Evolutionary conservation across 92 coral and sea anemone species (phyloP).

Genomic region (Montipora capitata): DNA sequence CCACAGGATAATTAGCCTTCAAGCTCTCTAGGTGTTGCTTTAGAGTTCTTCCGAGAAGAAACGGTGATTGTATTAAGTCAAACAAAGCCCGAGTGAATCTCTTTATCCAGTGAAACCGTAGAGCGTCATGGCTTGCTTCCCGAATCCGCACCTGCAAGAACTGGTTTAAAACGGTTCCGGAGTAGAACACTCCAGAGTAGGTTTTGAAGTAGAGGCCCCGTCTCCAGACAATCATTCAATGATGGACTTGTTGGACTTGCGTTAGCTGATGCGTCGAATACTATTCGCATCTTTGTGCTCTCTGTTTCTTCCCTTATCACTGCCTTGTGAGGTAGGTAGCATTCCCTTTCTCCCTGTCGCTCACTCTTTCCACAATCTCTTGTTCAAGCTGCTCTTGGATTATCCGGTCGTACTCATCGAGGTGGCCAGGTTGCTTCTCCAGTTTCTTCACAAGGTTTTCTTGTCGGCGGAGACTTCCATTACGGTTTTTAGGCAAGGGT

Average conservation of each 20-base stretch:
- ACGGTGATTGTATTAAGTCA: slow-evolving; percentile 65
- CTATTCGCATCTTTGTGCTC: slow-evolving; percentile 31
- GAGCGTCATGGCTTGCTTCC: no score
- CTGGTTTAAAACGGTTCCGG: slow-evolving; percentile 8
- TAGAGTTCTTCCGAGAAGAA: slow-evolving; percentile 50
- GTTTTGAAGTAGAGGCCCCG: not conserved
- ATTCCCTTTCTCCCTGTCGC: not conserved
- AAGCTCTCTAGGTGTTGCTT: slow-evolving; percentile 33
- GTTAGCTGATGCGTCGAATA: slow-evolving; percentile 12
- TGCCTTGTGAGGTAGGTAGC: not conserved
- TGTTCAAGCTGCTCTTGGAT: not conserved
- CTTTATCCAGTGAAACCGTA: no score
- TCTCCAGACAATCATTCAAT: slow-evolving; percentile 7
- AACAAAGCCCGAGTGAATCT: slow-evolving; percentile 71
- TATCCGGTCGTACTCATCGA: slow-evolving; percentile 15
- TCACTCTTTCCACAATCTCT: slow-evolving; percentile 4
- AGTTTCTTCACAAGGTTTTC: slow-evolving; percentile 16
- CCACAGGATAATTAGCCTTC: slow-evolving; percentile 39
- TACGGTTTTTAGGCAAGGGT: slow-evolving; percentile 46
- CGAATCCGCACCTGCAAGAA: no score
- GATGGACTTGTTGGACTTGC: slow-evolving; percentile 1
- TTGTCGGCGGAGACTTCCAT: slow-evolving; percentile 59
- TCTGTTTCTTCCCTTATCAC: not conserved
- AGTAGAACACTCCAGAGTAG: not conserved
- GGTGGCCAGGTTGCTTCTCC: slow-evolving; percentile 2